A percentile compares a stretch with the other conserved stretches of the same genome.
Conservation (phyloP, 2,888 invertebrate species). For the Leptinotarsa tumamoca region DNA sequence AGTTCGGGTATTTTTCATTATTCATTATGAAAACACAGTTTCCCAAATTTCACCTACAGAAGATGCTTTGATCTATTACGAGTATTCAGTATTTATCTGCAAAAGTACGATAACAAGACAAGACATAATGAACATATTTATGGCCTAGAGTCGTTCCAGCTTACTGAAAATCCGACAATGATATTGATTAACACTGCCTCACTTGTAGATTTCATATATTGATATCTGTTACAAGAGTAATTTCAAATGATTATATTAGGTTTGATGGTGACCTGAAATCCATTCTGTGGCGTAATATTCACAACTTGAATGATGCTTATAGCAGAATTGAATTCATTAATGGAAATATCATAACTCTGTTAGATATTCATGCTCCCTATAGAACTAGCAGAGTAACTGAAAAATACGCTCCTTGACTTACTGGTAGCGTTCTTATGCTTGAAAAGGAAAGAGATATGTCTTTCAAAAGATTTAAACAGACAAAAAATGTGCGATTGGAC, state of each 20-base stretch:
- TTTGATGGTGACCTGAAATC: background rate
- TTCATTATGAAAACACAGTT: background rate
- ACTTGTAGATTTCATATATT: background rate
- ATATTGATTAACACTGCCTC: background rate
- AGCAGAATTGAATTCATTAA: constrained; percentile 17
- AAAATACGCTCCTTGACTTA: background rate
- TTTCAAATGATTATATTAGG: background rate
- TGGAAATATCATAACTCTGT: background rate
- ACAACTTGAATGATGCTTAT: background rate
- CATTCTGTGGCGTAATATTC: background rate
- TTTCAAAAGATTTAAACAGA: background rate
- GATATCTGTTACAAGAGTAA: background rate
- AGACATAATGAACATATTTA: background rate
- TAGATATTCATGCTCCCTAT: background rate
- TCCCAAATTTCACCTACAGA: background rate
- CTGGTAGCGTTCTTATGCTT: background rate
- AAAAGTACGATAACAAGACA: background rate
- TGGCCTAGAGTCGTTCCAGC: background rate
- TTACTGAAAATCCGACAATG: background rate
- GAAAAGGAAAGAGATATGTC: background rate
- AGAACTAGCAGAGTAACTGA: background rate
- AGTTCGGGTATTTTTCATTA: background rate
- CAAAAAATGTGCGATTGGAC: background rate
- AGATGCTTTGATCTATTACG: background rate
- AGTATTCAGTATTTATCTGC: background rate